Evolutionary conservation across 2,888 invertebrate genomes (phyloP).

Genomic region (Synanthedon myopaeformis): DNA sequence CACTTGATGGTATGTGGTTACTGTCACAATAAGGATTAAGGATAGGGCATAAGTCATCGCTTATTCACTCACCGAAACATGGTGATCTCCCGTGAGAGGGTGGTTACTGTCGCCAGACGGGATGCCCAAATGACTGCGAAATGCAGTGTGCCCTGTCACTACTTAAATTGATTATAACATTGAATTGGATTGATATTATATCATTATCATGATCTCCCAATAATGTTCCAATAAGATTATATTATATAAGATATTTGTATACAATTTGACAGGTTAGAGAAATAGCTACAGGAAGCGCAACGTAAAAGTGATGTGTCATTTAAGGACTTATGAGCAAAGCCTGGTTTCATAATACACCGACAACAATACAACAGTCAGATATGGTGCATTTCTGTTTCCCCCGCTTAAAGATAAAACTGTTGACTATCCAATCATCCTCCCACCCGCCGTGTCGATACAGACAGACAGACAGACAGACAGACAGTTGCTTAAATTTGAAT

Average conservation of each 20-base stretch:
- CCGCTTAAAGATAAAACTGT: not conserved
- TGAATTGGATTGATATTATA: no score
- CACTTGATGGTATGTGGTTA: no score
- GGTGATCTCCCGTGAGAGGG: no score
- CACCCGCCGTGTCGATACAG: not conserved
- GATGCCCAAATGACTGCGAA: no score
- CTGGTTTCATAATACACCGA: slow-evolving; percentile 36
- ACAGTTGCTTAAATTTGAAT: slow-evolving; percentile 20
- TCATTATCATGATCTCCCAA: no score
- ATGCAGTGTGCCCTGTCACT: no score
- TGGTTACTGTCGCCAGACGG: no score
- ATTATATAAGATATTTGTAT: not conserved
- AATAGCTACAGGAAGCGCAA: slow-evolving; percentile 33
- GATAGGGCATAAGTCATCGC: no score
- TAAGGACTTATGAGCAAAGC: slow-evolving; percentile 60
- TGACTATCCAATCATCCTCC: not conserved
- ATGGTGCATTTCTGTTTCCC: slow-evolving; percentile 18
- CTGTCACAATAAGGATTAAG: no score
- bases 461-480: slow-evolving; percentile 9
- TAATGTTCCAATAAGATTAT: no score
- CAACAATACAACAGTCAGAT: slow-evolving; percentile 22
- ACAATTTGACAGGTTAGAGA: slow-evolving; percentile 31
- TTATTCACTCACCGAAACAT: no score
- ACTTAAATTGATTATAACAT: no score
- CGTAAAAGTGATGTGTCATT: slow-evolving; percentile 63